These are phyloP conservation scores for Avahi laniger DNA, from an alignment of 2,797 vertebrate species.

Conservation along the genomic window DNA sequence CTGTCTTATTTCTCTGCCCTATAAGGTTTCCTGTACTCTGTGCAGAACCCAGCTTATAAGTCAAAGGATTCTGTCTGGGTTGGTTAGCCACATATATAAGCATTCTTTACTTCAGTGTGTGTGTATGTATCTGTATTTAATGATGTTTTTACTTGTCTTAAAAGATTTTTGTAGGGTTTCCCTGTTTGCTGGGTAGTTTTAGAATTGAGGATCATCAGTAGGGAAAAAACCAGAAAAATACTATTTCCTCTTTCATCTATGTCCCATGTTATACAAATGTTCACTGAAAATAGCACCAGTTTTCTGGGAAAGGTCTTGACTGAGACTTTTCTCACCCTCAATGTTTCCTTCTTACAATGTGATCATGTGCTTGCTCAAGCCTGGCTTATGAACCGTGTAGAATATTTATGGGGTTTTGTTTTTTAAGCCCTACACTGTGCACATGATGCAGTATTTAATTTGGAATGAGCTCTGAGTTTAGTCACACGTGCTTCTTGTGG, in stretches of 20 bases:
- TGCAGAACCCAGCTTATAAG: slow-evolving; percentile 76
- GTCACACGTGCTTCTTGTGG: slow-evolving; percentile 81
- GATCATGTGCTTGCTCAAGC: slow-evolving; percentile 78
- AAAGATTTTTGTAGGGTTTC: slow-evolving; percentile 73
- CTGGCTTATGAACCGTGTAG: slow-evolving; percentile 82
- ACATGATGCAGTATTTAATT: slow-evolving; percentile 84
- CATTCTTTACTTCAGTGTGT: slow-evolving; percentile 71
- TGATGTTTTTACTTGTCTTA: slow-evolving; percentile 63
- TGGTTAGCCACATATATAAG: slow-evolving; percentile 65
- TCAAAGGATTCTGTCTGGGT: slow-evolving; percentile 73
- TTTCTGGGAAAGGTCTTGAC: slow-evolving; percentile 74
- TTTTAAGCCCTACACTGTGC: slow-evolving; percentile 80
- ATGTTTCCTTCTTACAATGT: slow-evolving; percentile 75
- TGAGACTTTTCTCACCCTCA: slow-evolving; percentile 67
- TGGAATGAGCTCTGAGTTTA: slow-evolving; percentile 81
- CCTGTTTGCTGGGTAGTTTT: slow-evolving; percentile 62
- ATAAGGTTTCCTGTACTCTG: slow-evolving; percentile 65
- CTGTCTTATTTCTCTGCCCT: slow-evolving; percentile 65
- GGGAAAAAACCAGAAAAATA: slow-evolving; percentile 67
- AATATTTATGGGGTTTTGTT: slow-evolving; percentile 82
- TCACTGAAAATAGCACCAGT: slow-evolving; percentile 66
- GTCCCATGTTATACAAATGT: slow-evolving; percentile 60
- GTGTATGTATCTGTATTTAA: slow-evolving; percentile 59
- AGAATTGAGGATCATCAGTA: slow-evolving; percentile 64
- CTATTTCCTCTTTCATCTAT: slow-evolving; percentile 73